Conservation (phyloP, 2,797 vertebrate genomes). For the Pteropus rufus region DNA sequence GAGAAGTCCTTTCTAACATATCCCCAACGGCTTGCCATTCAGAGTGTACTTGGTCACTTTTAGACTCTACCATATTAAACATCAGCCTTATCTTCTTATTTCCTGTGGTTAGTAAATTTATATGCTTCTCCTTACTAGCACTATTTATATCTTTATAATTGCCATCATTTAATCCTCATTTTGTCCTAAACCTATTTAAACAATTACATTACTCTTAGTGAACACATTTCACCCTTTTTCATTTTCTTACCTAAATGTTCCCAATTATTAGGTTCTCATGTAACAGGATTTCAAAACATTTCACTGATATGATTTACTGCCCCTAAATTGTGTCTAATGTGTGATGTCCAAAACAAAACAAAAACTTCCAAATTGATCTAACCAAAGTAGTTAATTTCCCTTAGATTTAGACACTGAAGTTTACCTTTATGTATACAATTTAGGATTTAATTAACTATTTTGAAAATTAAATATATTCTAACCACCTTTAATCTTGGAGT, state of each 20-base stretch:
- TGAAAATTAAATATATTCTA: neutral
- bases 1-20: neutral
- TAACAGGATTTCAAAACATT: neutral
- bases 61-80: neutral
- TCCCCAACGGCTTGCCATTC: neutral
- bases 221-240: neutral
- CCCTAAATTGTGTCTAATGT: neutral
- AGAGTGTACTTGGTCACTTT: neutral
- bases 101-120: neutral
- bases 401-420: neutral
- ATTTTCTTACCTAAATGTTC: neutral
- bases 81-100: neutral
- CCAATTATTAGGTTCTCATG: neutral
- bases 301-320: neutral
- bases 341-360: neutral
- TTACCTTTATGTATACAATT: neutral
- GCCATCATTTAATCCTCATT: neutral
- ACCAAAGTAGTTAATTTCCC: neutral
- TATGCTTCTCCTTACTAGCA: neutral
- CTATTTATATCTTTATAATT: neutral
- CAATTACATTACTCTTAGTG: neutral
- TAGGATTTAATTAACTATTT: neutral
- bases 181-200: neutral
- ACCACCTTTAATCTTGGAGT: neutral
- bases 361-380: neutral